phyloP scores from a whole-genome alignment of 2,797 vertebrate species.

The Rhynchotus rufescens region DNA sequence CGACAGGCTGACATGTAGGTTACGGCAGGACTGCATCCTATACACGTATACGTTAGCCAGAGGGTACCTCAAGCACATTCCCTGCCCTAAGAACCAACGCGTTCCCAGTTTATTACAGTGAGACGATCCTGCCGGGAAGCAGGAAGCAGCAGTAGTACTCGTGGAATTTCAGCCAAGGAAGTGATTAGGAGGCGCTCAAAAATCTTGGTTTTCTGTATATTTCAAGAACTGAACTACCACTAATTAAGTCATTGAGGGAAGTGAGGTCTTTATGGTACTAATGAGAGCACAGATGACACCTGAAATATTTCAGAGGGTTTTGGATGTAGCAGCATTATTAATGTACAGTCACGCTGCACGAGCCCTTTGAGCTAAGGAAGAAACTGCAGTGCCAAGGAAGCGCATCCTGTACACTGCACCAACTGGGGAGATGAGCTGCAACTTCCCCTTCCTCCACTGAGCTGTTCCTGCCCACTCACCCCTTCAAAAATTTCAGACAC shows the following conservation, averaged over 20 bases:
- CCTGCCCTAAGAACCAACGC: not conserved
- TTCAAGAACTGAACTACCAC: not conserved
- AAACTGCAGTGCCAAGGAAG: not conserved
- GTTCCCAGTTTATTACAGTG: fast-evolving
- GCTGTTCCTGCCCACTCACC: not conserved
- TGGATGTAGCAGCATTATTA: constrained; percentile 33
- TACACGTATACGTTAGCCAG: not conserved
- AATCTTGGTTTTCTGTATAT: not conserved
- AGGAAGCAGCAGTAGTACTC: not conserved
- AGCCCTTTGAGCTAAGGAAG: constrained; percentile 9
- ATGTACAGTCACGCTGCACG: not conserved
- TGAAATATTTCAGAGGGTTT: not conserved
- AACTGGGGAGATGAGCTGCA: not conserved
- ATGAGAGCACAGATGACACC: constrained; percentile 28
- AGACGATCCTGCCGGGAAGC: not conserved
- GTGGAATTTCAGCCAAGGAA: not conserved
- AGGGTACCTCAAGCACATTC: fast-evolving
- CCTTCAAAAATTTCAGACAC: not conserved
- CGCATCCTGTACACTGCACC: not conserved
- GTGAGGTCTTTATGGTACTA: constrained; percentile 20
- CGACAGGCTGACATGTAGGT: constrained; percentile 94
- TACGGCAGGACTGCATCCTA: not conserved
- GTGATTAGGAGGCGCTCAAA: not conserved
- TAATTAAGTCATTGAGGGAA: not conserved
- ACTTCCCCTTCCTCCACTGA: not conserved